phyloP scores from a whole-genome alignment of 2,113 vertebrate species.

The Mungos mungo region DNA sequence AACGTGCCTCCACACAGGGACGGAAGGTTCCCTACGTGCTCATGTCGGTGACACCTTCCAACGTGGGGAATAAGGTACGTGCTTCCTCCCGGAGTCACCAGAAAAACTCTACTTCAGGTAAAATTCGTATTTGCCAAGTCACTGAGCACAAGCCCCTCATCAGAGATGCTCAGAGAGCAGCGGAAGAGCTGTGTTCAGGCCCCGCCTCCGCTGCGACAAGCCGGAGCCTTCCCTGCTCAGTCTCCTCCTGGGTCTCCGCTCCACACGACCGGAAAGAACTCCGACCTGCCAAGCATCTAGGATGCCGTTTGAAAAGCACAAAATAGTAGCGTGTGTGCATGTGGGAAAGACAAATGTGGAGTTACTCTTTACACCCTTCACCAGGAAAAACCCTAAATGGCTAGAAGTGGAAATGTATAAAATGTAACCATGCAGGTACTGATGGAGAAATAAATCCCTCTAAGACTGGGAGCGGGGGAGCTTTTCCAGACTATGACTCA shows the following conservation, averaged over 20 bases:
- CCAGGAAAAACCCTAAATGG: not conserved
- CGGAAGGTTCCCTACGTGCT: not conserved
- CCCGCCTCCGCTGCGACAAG: accelerated
- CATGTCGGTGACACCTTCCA: not conserved
- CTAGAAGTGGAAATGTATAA: not conserved
- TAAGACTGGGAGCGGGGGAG: not conserved
- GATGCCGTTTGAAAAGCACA: not conserved
- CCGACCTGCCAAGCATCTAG: not conserved
- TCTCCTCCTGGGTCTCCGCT: not conserved
- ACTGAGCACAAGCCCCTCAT: not conserved
- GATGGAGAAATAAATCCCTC: not conserved
- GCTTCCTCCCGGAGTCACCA: not conserved
- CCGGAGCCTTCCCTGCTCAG: accelerated
- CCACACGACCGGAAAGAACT: no score
- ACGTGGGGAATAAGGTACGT: not conserved
- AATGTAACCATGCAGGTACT: not conserved
- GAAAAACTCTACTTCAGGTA: not conserved
- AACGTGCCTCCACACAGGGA: not conserved
- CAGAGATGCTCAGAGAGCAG: not conserved
- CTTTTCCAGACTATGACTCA: not conserved
- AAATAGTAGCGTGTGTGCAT: not conserved
- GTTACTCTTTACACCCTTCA: not conserved
- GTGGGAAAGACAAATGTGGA: not conserved
- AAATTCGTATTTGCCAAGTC: not conserved
- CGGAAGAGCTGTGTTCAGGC: not conserved